Conservation (phyloP, 2,113 vertebrate genomes). For the Corapipo altera region DNA sequence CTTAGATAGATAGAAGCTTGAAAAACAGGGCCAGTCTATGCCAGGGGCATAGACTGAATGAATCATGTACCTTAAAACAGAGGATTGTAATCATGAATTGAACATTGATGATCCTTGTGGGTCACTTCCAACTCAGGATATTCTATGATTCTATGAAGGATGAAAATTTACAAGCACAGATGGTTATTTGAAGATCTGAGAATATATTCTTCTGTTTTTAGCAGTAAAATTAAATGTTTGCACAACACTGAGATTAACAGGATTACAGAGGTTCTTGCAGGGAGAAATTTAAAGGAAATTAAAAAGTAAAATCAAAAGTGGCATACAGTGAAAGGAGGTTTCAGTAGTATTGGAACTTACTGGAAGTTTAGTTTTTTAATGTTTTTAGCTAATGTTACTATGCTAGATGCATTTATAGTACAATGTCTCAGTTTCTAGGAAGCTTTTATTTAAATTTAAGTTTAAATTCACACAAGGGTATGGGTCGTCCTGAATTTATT, state of each 20-base stretch:
- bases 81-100: neutral
- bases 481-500: neutral
- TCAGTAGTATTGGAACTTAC: neutral
- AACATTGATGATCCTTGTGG: neutral
- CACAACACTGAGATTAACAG: neutral
- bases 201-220: neutral
- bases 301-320: neutral
- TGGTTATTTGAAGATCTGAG: neutral
- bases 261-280: neutral
- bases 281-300: neutral
- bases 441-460: neutral
- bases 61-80: neutral
- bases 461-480: neutral
- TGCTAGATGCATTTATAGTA: neutral
- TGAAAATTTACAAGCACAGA: neutral
- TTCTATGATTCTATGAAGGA: neutral
- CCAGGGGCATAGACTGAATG: neutral
- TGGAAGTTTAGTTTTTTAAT: neutral
- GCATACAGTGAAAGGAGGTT: neutral
- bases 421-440: neutral
- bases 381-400: neutral
- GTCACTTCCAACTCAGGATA: neutral
- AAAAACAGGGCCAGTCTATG: neutral
- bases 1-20: neutral
- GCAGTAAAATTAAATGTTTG: neutral